Evolutionary conservation across 2,797 vertebrate species (phyloP), one percentile per base, ranked within the genome.

Genomic region (Melanotaenia pygmaea): DNA sequence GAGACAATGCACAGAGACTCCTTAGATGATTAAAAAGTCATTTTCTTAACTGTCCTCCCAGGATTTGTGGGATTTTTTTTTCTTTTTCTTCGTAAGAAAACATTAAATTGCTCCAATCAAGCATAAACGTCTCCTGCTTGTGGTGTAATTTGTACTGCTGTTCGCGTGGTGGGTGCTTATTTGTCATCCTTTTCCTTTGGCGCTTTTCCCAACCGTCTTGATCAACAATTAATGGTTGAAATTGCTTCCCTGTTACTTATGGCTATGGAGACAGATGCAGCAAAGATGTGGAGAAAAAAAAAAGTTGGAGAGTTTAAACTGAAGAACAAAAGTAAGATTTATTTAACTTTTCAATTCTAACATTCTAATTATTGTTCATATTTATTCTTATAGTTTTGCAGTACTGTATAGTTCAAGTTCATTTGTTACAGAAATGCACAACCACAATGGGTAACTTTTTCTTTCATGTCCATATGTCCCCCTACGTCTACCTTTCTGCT

Each of bases 21-120:
- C 95, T 94, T 82, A 90, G 94, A 97, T 94, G 95, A 98, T 98
- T 98, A 98, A 98, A 98, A 98, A 98, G 94, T 94, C 90, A 96
- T 99, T 98, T 98, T 94, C 96, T 96, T 95, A 97, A 97, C 96
- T 96, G 96, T 97, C 96, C 97, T 97, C 96, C 93, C 92, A 97
- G 96, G 97, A 97, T 93, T 93, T 94, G 91, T 73, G 58, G 86
- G 91, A 87, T 70, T 84, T 88, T 82, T 90, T 90, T 91, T 92
- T 93, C 10, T 88, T 82, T 90, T 74, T 90, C 91, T 92, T 93
- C 90, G 88, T 87, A 94, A 93, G 92, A 96, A 97, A 98, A 95
- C 95, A 97, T 96, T 95, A 96, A 97, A 97, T 97, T 96, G 95
- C 94, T 95, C 93, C 94, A 96, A 96, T 97, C 96, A 97, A 95